phyloP scores from a whole-genome alignment of 2,113 vertebrate genomes.

The Aramus guarauna region DNA sequence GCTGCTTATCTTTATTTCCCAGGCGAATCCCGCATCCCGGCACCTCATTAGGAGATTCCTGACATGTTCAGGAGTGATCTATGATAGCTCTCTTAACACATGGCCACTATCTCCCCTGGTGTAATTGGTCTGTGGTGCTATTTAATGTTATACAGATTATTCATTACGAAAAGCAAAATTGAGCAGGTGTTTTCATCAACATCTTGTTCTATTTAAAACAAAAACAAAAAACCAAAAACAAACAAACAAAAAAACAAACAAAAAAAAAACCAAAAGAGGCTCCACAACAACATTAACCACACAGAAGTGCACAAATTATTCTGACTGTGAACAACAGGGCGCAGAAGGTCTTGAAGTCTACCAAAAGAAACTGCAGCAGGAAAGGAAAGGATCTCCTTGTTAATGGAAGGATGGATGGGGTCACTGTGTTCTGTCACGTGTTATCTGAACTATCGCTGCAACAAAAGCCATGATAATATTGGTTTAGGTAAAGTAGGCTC shows the following conservation, averaged over 20 bases:
- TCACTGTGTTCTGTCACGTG: background rate
- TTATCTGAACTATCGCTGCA: background rate
- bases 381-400: background rate
- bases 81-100: conserved; percentile 43
- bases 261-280: background rate
- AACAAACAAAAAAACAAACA: too few relatives aligned
- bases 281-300: conserved; percentile 37
- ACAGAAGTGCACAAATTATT: conserved; percentile 38
- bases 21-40: background rate
- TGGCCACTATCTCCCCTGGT: background rate
- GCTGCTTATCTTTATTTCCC: background rate
- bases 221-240: too few relatives aligned
- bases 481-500: background rate
- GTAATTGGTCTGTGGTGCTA: conserved; percentile 58
- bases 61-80: conserved; percentile 41
- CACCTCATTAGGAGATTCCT: conserved; percentile 22
- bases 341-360: background rate
- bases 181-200: conserved; percentile 72
- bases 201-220: conserved; percentile 14
- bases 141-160: conserved; percentile 70
- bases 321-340: conserved; percentile 47
- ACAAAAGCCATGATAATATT: background rate
- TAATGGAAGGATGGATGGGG: background rate
- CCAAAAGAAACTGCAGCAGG: background rate
- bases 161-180: conserved; percentile 66